A percentile compares a stretch with the other conserved stretches of the same genome.
These are phyloP conservation scores for Mustela lutreola DNA, from an alignment of 2,113 vertebrate genomes.

Conservation along the genomic window DNA sequence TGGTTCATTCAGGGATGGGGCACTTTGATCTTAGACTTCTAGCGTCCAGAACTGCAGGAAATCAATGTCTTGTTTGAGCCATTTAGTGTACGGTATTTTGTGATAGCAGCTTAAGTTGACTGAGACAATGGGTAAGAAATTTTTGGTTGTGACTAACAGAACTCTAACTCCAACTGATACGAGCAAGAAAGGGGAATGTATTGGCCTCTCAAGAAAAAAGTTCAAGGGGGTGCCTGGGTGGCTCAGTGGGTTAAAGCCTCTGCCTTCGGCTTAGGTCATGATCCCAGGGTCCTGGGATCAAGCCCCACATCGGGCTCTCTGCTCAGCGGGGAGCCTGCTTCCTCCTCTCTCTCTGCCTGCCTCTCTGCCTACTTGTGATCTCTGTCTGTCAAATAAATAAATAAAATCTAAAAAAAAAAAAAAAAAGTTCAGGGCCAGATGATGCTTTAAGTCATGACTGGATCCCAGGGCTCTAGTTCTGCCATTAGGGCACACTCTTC, in stretches of 20 bases:
- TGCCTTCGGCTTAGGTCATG: no score
- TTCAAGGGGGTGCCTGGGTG: no score
- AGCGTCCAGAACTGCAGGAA: neutral
- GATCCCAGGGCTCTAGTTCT: neutral
- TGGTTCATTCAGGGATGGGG: neutral
- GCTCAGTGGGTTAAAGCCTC: no score
- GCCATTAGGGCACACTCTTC: no score
- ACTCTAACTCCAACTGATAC: neutral
- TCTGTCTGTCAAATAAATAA: no score
- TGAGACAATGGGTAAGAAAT: neutral
- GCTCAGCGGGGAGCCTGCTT: no score
- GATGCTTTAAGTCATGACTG: neutral
- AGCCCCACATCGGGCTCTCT: no score
- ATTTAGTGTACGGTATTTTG: neutral
- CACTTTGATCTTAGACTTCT: neutral
- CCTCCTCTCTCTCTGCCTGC: no score
- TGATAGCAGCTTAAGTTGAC: neutral
- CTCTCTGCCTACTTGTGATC: no score
- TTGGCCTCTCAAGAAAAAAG: neutral
- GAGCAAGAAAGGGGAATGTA: neutral
- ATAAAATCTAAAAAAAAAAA: no score
- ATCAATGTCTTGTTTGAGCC: neutral
- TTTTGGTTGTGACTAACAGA: neutral
- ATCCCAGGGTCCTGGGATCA: no score
- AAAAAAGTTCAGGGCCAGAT: neutral